Percentiles rank a stretch among this genome's conserved stretches.
phyloP scores from a whole-genome alignment of 2,113 vertebrate genomes.

The Orthonyx spaldingii region DNA sequence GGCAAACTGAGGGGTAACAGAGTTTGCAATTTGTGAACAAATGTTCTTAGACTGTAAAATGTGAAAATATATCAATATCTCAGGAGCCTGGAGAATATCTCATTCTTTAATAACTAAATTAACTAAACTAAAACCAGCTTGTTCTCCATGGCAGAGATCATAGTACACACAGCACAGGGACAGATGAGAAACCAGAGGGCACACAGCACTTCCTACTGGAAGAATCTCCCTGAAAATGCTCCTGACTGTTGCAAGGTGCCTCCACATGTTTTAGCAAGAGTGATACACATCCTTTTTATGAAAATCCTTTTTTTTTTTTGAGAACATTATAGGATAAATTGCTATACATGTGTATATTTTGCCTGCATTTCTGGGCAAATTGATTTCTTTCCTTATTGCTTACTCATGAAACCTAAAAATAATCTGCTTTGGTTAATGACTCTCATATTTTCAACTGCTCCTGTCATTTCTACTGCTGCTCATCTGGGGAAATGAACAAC shows the following conservation, averaged over 20 bases:
- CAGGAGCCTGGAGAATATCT: neutral
- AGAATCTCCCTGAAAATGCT: neutral
- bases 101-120: neutral
- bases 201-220: neutral
- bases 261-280: neutral
- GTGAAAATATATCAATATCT: neutral
- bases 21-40: neutral
- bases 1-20: neutral
- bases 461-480: neutral
- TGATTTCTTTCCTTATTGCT: neutral
- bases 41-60: neutral
- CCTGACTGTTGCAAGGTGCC: neutral
- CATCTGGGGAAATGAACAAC: neutral
- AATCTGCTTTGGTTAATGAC: neutral
- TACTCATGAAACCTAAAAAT: neutral
- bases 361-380: neutral
- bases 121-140: neutral
- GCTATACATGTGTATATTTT: neutral
- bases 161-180: neutral
- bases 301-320: neutral
- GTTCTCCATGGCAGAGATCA: neutral
- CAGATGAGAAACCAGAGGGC: neutral
- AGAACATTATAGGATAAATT: neutral
- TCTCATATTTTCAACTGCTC: neutral
- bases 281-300: rapidly evolving